Conservation (phyloP, 64 coral and sea anemone genomes). For the Montipora cactus region DNA sequence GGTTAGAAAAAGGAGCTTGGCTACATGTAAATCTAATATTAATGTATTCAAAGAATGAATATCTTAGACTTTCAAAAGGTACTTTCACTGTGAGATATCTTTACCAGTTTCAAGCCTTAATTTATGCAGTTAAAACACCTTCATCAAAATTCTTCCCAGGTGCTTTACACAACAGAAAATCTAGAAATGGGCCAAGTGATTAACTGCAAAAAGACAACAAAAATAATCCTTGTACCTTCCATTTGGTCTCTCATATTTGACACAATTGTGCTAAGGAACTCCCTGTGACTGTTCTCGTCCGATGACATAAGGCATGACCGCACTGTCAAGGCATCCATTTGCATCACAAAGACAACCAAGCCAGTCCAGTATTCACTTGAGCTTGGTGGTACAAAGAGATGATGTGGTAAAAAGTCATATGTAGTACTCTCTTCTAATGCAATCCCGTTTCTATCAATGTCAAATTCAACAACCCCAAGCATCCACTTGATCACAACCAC, state of each 20-base stretch:
- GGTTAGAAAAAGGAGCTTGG: no score
- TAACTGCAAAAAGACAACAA: not conserved
- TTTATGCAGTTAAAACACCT: no score
- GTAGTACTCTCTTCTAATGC: not conserved
- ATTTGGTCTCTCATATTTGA: conserved; percentile 50
- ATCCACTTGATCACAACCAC: conserved; percentile 77
- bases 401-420: conserved; percentile 16
- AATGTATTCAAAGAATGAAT: no score
- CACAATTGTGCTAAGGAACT: conserved; percentile 59
- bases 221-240: not conserved
- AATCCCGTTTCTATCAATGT: not conserved
- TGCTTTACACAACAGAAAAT: no score
- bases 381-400: conserved; percentile 55
- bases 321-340: conserved; percentile 60
- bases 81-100: no score
- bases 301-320: conserved; percentile 55
- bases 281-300: conserved; percentile 59
- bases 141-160: no score
- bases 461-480: conserved; percentile 53
- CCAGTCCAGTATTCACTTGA: conserved; percentile 70
- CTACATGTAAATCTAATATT: no score
- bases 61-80: no score
- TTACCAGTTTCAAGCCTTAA: no score
- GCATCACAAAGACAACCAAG: conserved; percentile 52
- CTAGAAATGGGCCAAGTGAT: not conserved